phyloP scores from a whole-genome alignment of 2,113 vertebrate genomes.

The Ammodytes dubius region DNA sequence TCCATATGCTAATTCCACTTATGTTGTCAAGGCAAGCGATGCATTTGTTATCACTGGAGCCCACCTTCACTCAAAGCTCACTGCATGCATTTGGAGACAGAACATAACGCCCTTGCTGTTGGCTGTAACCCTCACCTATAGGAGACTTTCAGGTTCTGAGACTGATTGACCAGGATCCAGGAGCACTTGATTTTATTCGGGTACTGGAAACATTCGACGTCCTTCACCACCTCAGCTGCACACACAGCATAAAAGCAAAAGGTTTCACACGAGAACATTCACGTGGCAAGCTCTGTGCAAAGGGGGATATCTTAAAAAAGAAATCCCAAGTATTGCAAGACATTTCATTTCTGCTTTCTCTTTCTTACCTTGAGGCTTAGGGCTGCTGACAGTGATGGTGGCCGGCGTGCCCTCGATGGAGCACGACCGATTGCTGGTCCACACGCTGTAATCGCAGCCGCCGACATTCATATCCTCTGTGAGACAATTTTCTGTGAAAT shows the following conservation, averaged over 20 bases:
- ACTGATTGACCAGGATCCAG: slow-evolving; percentile 58
- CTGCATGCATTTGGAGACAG: background rate
- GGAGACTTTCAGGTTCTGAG: slow-evolving; percentile 28
- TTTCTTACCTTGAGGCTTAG: slow-evolving; percentile 19
- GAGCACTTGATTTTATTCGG: slow-evolving; percentile 48
- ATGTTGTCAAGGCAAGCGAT: too few species aligned
- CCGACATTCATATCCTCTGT: background rate
- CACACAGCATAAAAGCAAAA: background rate
- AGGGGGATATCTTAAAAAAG: too few species aligned
- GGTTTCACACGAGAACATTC: background rate
- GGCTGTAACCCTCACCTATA: slow-evolving; percentile 70
- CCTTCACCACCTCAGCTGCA: slow-evolving; percentile 61
- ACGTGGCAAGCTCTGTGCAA: background rate
- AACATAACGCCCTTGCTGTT: too few species aligned
- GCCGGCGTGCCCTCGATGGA: accelerated
- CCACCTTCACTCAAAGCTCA: background rate
- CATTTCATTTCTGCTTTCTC: background rate
- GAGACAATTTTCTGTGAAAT: accelerated
- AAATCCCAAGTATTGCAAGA: too few species aligned
- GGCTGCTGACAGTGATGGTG: accelerated
- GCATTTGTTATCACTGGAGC: too few species aligned
- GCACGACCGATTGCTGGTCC: background rate
- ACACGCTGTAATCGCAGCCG: background rate
- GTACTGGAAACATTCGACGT: slow-evolving; percentile 62
- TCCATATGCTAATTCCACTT: too few species aligned